Percentiles rank a stretch among this genome's conserved stretches.
These are phyloP conservation scores for Alviniconcha strummeri DNA, from an alignment of 2,888 invertebrate genomes.

Conservation along the genomic window DNA sequence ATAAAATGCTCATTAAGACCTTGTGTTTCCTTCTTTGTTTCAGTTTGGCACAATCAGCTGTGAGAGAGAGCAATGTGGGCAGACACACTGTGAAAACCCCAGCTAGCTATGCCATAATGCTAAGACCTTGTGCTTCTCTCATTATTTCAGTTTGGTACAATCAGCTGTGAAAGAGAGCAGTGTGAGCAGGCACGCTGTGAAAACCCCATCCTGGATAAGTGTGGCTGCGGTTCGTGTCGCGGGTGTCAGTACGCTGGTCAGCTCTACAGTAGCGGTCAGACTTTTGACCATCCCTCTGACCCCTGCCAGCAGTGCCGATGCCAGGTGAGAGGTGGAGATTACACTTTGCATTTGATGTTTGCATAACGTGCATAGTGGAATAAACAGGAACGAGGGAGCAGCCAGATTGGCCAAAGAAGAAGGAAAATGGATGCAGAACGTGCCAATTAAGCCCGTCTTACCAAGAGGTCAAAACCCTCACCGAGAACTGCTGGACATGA, in stretches of 20 bases:
- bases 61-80: constrained; percentile 5
- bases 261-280: constrained; percentile 44
- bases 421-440: background rate
- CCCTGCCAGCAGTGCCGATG: constrained; percentile 60
- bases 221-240: constrained; percentile 58
- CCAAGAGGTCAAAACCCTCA: too few relatives aligned
- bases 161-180: constrained; percentile 47
- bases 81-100: too few relatives aligned
- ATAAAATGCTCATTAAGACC: too few relatives aligned
- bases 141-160: constrained; percentile 48
- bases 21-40: too few relatives aligned
- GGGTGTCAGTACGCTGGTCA: constrained; percentile 52
- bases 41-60: too few relatives aligned
- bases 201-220: constrained; percentile 48
- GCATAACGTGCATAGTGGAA: background rate
- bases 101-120: too few relatives aligned
- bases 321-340: constrained; percentile 46
- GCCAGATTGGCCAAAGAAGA: too few relatives aligned
- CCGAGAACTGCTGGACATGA: too few relatives aligned
- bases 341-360: background rate
- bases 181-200: constrained; percentile 51
- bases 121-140: too few relatives aligned
- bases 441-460: too few relatives aligned
- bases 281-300: constrained; percentile 48
- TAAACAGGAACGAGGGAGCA: background rate